Conservation (phyloP, 2,888 invertebrate genomes). For the Micoletzkya japonica region DNA sequence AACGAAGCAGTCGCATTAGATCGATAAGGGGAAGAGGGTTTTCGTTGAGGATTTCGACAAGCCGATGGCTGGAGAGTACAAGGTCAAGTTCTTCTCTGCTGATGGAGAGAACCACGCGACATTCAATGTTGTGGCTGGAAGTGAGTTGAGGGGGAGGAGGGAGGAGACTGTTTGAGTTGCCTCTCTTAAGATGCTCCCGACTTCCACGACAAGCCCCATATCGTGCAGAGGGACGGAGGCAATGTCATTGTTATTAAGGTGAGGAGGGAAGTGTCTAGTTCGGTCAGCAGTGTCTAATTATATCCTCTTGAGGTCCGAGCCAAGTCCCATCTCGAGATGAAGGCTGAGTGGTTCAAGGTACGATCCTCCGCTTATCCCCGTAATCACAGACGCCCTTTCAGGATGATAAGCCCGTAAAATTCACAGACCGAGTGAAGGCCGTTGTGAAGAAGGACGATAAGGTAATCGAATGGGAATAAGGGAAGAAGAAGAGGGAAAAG, state of each 20-base stretch:
- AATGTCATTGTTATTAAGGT: conserved; percentile 61
- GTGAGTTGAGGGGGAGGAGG: conserved; percentile 38
- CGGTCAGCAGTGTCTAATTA: not conserved
- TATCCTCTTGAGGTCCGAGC: conserved; percentile 45
- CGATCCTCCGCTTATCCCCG: not conserved
- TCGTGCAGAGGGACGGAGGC: conserved; percentile 63
- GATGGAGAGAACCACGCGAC: conserved; percentile 60
- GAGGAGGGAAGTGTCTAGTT: not conserved
- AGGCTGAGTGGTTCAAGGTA: conserved; percentile 63
- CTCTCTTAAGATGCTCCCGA: conserved; percentile 62
- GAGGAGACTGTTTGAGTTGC: conserved; percentile 6
- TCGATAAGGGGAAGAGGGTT: not conserved
- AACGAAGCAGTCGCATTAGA: too few relatives aligned
- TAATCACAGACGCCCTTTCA: conserved; percentile 32
- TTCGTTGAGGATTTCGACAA: conserved; percentile 62
- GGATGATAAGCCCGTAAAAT: conserved; percentile 63
- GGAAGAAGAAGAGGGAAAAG: too few relatives aligned
- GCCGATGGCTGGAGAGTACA: conserved; percentile 62
- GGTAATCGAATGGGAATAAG: too few relatives aligned
- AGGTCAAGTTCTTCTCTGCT: conserved; percentile 54
- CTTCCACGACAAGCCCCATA: conserved; percentile 64
- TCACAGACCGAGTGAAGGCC: conserved; percentile 59
- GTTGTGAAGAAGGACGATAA: conserved; percentile 62
- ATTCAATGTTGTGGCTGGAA: conserved; percentile 63
- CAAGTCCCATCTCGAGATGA: conserved; percentile 63